These are phyloP conservation scores for Oncorhynchus mykiss DNA, from an alignment of 2,113 vertebrate species.

Conservation along the genomic window DNA sequence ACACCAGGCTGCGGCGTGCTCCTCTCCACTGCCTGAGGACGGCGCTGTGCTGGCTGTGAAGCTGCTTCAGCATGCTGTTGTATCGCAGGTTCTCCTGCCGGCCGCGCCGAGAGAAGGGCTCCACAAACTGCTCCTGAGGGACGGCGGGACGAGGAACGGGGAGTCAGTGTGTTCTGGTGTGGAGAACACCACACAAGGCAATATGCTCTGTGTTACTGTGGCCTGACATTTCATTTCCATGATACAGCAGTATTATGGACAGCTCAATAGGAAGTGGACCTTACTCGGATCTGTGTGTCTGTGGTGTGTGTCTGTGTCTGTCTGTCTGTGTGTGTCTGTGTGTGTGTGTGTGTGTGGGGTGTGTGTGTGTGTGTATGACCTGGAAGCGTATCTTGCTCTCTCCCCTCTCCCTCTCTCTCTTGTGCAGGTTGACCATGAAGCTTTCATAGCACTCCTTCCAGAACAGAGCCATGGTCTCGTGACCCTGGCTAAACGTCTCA, in stretches of 20 bases:
- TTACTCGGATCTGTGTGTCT: not conserved
- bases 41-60: slow-evolving; percentile 81
- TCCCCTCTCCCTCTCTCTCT: slow-evolving; percentile 86
- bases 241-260: no score
- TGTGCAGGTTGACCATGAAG: slow-evolving; percentile 92
- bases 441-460: slow-evolving; percentile 95
- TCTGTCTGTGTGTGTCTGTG: no score
- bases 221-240: no score
- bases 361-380: slow-evolving; percentile 68
- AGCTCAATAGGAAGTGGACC: not conserved
- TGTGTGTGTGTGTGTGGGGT: slow-evolving; percentile 7
- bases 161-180: not conserved
- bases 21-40: slow-evolving; percentile 88
- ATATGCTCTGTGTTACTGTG: not conserved
- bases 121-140: slow-evolving; percentile 89
- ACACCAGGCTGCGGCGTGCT: slow-evolving; percentile 82
- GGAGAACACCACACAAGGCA: not conserved
- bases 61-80: slow-evolving; percentile 93
- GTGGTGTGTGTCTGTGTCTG: no score
- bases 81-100: slow-evolving; percentile 93
- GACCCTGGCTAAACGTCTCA: slow-evolving; percentile 85
- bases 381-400: slow-evolving; percentile 98
- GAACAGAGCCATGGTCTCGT: slow-evolving; percentile 89
- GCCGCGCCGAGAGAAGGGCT: slow-evolving; percentile 87
- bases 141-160: slow-evolving; percentile 13